A percentile compares a stretch with the other conserved stretches of the same genome.
Conservation (phyloP, 1,140 invertebrate species). For the Dicyema japonicum region DNA sequence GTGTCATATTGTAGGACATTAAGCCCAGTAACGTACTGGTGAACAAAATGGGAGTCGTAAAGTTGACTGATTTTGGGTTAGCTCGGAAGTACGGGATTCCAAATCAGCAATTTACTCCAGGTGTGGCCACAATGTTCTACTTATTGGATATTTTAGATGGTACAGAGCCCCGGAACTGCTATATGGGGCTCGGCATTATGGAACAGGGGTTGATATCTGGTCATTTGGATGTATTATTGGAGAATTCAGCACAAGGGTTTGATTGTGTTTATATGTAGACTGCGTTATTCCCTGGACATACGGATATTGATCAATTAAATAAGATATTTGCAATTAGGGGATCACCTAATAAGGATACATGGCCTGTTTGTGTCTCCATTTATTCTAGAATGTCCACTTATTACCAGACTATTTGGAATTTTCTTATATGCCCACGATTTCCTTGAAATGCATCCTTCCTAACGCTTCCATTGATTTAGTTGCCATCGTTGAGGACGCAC, state of each 20-base stretch:
- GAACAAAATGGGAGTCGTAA: slow-evolving; percentile 56
- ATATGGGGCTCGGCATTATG: slow-evolving; percentile 70
- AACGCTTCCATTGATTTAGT: too few species aligned
- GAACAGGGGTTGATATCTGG: slow-evolving; percentile 88
- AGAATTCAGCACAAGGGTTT: slow-evolving; percentile 45
- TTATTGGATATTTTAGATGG: slow-evolving; percentile 14
- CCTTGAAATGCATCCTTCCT: too few species aligned
- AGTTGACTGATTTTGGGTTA: slow-evolving; percentile 74
- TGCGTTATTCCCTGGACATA: slow-evolving; percentile 74
- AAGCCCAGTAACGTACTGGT: slow-evolving; percentile 94
- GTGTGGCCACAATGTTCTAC: slow-evolving; percentile 44
- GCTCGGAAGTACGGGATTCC: slow-evolving; percentile 75
- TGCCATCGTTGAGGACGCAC: too few species aligned
- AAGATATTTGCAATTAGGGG: slow-evolving; percentile 67
- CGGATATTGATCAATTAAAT: slow-evolving; percentile 70
- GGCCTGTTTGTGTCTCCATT: too few species aligned
- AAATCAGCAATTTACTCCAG: slow-evolving; percentile 72
- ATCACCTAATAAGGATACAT: slow-evolving; percentile 57
- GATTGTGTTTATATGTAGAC: slow-evolving; percentile 18
- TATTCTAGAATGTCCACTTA: too few species aligned
- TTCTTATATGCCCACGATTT: too few species aligned
- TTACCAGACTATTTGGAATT: too few species aligned
- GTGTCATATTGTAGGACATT: slow-evolving; percentile 34
- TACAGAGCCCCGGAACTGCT: slow-evolving; percentile 57
- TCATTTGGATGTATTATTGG: slow-evolving; percentile 84